These are phyloP conservation scores for Coelopa pilipes DNA, from an alignment of 2,888 invertebrate genomes.

Conservation along the genomic window DNA sequence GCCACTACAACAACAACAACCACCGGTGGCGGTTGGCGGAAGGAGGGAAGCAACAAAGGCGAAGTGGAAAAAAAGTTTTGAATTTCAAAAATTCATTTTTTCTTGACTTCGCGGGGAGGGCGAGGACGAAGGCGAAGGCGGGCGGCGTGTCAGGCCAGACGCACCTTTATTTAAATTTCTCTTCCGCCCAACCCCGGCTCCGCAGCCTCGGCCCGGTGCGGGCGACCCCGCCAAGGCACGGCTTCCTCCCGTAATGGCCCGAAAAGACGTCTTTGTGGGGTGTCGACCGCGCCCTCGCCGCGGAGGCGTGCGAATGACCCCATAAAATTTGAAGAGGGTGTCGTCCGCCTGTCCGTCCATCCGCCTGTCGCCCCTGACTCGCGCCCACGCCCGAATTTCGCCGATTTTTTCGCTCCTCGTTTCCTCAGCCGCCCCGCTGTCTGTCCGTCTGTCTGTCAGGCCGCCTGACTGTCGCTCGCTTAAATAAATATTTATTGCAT, in stretches of 20 bases:
- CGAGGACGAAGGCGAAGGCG: too few species aligned
- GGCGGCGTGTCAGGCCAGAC: conserved; percentile 32
- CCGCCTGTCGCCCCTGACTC: too few species aligned
- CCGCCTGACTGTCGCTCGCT: conserved; percentile 3
- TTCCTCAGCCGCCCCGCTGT: background rate
- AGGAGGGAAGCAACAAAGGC: too few species aligned
- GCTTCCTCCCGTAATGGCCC: conserved; percentile 58
- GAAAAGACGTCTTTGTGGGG: conserved; percentile 63
- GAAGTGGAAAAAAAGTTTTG: conserved; percentile 29
- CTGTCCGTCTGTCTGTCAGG: too few species aligned
- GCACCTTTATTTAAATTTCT: conserved; percentile 61
- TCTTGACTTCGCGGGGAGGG: background rate
- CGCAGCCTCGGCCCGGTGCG: background rate
- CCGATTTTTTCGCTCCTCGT: background rate
- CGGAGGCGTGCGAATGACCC: conserved; percentile 45
- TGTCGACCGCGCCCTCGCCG: conserved; percentile 46
- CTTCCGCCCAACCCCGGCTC: conserved; percentile 18
- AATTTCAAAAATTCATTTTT: conserved; percentile 33
- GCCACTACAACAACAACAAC: too few species aligned
- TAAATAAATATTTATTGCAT: conserved; percentile 50
- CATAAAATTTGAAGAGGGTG: conserved; percentile 34
- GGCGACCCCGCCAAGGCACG: conserved; percentile 19
- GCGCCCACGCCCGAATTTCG: conserved; percentile 1
- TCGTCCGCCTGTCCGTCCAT: background rate
- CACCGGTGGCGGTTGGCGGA: too few species aligned